Evolutionary conservation across 1,140 invertebrate genomes (phyloP), one percentile per base, ranked within the genome.

Genomic region (Hestina assimilis): DNA sequence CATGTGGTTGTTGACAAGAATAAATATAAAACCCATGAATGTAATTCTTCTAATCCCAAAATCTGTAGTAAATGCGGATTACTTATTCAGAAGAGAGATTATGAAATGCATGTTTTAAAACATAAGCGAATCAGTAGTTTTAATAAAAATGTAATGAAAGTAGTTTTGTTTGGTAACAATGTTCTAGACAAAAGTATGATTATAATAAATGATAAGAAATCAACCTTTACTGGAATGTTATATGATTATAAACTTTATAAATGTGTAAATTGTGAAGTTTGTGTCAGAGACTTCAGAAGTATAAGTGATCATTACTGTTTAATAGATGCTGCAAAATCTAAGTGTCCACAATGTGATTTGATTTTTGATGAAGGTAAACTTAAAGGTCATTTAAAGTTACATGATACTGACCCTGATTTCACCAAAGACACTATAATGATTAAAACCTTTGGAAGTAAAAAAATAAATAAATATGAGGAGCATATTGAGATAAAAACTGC

Each of bases 201-300:
- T 5, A 38, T 48, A 26, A 29, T 14, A 2, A 29, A 56, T 19
- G 6, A 58, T 5, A 3, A 38, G 7, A 24, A 38, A 12, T 50
- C 53, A 19, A 63, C 53, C 7, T 78, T 75, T 40, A 66, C 15
- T 12, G 75, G 74, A 4, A 63, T 67, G 17, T 54, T 71, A 9
- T 69, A 47, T 50, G 73, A 80, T 71, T 80, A 74, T 48, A 63
- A 43, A 33, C 64, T 79, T 38, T 76, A 75, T 45, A 64, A 63
- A 57, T 82, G 79, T 63, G 42, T 40, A 12, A 63, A 70, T 21
- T 82, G 77, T 50, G 48, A 68, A 9, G 38, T 77, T 15, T 78
- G 72, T 41, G 15, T 72, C 20, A 64, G 50, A 31, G 40, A 63
- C 26, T 26, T 51, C 6, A 41, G 63, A 20, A 47, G 29, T 42